phyloP scores from a whole-genome alignment of 2,113 vertebrate species.

The Maylandia zebra region DNA sequence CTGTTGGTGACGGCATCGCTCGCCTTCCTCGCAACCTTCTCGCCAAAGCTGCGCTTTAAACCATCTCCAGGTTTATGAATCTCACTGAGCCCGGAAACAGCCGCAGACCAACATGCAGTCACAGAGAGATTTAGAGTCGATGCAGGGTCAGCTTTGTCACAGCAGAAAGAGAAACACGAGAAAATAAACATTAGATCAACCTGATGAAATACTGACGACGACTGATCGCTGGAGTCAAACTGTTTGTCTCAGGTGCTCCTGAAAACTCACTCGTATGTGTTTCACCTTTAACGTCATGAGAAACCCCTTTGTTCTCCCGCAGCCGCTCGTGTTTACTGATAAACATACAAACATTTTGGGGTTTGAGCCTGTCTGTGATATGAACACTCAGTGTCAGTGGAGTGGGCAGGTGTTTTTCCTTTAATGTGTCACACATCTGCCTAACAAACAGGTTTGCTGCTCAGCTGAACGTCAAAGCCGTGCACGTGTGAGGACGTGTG shows the following conservation, averaged over 20 bases:
- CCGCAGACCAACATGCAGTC: neutral
- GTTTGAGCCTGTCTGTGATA: neutral
- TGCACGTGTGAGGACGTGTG: neutral
- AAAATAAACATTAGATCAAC: neutral
- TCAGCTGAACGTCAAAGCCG: neutral
- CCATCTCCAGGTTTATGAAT: neutral
- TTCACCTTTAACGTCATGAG: neutral
- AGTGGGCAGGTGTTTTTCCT: neutral
- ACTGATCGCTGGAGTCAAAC: neutral
- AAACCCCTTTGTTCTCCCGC: neutral
- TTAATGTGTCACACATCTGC: neutral
- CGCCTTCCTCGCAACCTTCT: neutral
- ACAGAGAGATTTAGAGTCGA: neutral
- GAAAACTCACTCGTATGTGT: accelerated
- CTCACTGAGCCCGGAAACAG: neutral
- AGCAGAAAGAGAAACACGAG: neutral
- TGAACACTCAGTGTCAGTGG: accelerated
- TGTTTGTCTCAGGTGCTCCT: accelerated
- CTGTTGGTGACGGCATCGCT: accelerated
- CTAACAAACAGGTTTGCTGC: neutral
- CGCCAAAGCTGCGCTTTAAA: neutral
- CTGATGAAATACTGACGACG: neutral
- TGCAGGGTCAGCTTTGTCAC: neutral
- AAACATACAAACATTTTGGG: neutral
- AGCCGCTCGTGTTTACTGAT: neutral